Conservation (phyloP, 2,797 vertebrate species). For the Tenualosa thibaudeaui region DNA sequence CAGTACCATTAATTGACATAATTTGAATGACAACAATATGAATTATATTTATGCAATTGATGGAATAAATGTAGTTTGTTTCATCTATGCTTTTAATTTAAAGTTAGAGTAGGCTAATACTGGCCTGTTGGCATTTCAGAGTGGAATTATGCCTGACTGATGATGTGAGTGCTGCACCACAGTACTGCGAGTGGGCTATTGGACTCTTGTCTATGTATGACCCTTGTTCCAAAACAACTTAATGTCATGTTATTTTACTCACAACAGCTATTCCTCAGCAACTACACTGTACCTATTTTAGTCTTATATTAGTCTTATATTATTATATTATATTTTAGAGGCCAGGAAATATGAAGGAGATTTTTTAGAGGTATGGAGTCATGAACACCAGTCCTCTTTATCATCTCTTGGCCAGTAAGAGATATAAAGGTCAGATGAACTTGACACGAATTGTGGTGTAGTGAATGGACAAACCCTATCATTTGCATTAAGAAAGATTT, state of each 20-base stretch:
- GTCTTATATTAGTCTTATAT: no score
- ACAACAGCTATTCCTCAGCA: not conserved
- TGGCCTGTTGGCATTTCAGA: not conserved
- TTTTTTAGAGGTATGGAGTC: not conserved
- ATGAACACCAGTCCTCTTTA: not conserved
- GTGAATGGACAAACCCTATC: not conserved
- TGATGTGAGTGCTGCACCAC: not conserved
- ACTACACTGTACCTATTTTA: not conserved
- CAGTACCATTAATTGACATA: not conserved
- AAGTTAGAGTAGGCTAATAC: not conserved
- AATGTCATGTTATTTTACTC: not conserved
- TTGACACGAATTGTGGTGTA: not conserved
- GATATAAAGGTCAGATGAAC: not conserved
- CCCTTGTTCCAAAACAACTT: not conserved
- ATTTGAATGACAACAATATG: not conserved
- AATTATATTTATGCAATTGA: not conserved
- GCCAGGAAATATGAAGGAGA: not conserved
- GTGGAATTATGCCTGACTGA: not conserved
- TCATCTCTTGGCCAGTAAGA: not conserved
- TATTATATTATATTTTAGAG: no score
- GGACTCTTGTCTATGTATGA: not conserved
- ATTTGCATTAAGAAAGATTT: not conserved
- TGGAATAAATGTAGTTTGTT: not conserved
- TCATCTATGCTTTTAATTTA: no score
- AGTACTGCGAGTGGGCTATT: not conserved